Base-by-base conservation (phyloP, 2,113 vertebrate genomes). In the Fulmarus glacialis region DNA sequence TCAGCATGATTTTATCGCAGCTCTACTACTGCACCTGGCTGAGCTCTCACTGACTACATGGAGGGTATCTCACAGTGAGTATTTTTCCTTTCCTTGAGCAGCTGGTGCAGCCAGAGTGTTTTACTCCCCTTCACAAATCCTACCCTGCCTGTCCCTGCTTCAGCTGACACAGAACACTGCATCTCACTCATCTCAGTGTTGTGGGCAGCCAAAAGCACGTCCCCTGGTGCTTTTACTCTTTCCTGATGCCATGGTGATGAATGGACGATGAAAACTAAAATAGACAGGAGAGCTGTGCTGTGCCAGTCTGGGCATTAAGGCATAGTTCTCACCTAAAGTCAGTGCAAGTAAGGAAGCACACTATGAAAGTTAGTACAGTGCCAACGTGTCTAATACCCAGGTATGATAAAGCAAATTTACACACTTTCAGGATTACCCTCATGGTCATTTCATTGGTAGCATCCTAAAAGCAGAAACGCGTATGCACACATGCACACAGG, bases 381-480 rank as follows among this genome's bases (percentile, higher is more conserved):
- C 20, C 63, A 22, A 0, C 0, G 42, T 24, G 18, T 42, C 1
- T 2, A 58, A 63, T 2, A 47, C 36, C 36, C 19, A 8, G 43
- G 56, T 42, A 63, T 5, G 38, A 47, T 22, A 60, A 36, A 1
- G 6, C 29, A 92, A 53, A 70, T 59, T 32, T 32, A 45, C 15
- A 43, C 68, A 66, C 90, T 64, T 74, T 48, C 67, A 66, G 82
- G 67, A 62, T 66, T 47, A 80, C 52, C 67, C 47, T 62, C 2
- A 3, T 1, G 12, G 8, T 2, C 24, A 59, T 21, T 55, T 62
- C 45, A 62, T 0, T 1, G 26, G 36, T 32, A 53, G 70, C 30
- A 73, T 59, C 70, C 82, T 78, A 47, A 73, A 79, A 74, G 89
- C 59, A 96, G 85, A 68, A 5, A 85, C 5, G 3, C 5, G 1